Evolutionary conservation across 2,888 invertebrate species (phyloP).

Genomic region (Nephrocerus scutellatus): DNA sequence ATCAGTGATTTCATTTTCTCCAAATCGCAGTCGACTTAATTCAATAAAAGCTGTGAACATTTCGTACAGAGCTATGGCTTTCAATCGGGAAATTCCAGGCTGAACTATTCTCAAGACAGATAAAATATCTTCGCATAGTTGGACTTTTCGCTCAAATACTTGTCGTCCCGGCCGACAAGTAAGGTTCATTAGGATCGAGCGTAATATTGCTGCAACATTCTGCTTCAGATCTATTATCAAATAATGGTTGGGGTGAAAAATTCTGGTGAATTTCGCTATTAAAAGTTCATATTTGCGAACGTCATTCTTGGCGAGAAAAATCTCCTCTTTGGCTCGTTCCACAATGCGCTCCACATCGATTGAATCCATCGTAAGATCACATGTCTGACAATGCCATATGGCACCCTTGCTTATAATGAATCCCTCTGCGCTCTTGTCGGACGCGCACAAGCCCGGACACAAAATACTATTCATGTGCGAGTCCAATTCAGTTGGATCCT

Average conservation of each 20-base stretch:
- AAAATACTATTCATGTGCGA: constrained; percentile 56
- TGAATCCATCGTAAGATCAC: constrained; percentile 31
- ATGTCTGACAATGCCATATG: constrained; percentile 36
- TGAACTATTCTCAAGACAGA: constrained; percentile 59
- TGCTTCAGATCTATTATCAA: constrained; percentile 64
- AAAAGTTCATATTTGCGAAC: constrained; percentile 47
- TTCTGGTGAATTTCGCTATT: constrained; percentile 51
- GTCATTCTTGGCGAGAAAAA: constrained; percentile 46
- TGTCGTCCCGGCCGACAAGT: constrained; percentile 52
- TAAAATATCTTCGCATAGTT: constrained; percentile 60
- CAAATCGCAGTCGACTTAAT: constrained; percentile 43
- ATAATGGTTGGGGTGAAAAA: constrained; percentile 62
- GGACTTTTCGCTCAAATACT: constrained; percentile 57
- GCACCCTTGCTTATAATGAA: constrained; percentile 24
- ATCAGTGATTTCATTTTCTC: constrained; percentile 31
- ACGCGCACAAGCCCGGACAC: constrained; percentile 14
- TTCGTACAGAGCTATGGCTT: constrained; percentile 69
- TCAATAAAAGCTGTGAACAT: constrained; percentile 61
- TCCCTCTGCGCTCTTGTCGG: constrained; percentile 15
- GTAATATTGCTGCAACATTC: constrained; percentile 55
- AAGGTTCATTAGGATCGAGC: constrained; percentile 49
- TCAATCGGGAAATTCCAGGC: constrained; percentile 49
- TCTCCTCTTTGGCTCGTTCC: constrained; percentile 46
- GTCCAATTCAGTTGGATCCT: constrained; percentile 63
- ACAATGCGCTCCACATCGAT: constrained; percentile 49